Evolutionary conservation across 1,140 invertebrate genomes (phyloP).

Genomic region (Melitaea cinxia): DNA sequence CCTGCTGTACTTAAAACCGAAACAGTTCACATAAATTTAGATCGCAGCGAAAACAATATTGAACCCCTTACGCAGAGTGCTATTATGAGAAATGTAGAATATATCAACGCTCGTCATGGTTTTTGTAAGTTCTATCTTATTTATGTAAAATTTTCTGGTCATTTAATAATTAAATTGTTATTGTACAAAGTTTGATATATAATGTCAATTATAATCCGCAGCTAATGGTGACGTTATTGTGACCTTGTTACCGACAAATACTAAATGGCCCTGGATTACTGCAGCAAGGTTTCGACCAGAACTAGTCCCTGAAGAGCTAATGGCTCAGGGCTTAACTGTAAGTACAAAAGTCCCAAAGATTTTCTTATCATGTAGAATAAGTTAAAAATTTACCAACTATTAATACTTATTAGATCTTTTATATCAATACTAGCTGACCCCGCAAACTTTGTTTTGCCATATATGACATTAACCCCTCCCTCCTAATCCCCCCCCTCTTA

Average conservation of each 20-base stretch:
- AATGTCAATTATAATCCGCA: slow-evolving; percentile 62
- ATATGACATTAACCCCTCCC: too few species aligned
- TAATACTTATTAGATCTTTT: too few species aligned
- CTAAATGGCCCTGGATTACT: slow-evolving; percentile 95
- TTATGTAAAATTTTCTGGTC: slow-evolving; percentile 46
- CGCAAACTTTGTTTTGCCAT: too few species aligned
- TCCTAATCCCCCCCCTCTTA: too few species aligned
- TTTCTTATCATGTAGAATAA: too few species aligned
- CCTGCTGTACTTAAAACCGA: slow-evolving; percentile 71
- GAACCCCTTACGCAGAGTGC: slow-evolving; percentile 59
- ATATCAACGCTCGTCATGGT: slow-evolving; percentile 81
- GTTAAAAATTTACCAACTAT: too few species aligned
- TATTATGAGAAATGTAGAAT: slow-evolving; percentile 81
- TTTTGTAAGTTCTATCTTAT: slow-evolving; percentile 80
- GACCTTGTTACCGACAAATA: slow-evolving; percentile 93
- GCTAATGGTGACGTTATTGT: slow-evolving; percentile 97
- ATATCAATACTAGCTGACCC: too few species aligned
- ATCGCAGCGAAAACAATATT: slow-evolving; percentile 61
- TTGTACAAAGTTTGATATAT: neutral
- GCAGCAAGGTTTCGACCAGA: slow-evolving; percentile 95
- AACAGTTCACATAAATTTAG: slow-evolving; percentile 71
- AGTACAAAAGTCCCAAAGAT: slow-evolving; percentile 64
- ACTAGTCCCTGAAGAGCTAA: slow-evolving; percentile 96
- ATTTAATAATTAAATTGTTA: neutral
- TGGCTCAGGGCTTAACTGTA: slow-evolving; percentile 95